These are phyloP conservation scores for Dilophus febrilis DNA, from an alignment of 2,888 invertebrate species.

Conservation along the genomic window DNA sequence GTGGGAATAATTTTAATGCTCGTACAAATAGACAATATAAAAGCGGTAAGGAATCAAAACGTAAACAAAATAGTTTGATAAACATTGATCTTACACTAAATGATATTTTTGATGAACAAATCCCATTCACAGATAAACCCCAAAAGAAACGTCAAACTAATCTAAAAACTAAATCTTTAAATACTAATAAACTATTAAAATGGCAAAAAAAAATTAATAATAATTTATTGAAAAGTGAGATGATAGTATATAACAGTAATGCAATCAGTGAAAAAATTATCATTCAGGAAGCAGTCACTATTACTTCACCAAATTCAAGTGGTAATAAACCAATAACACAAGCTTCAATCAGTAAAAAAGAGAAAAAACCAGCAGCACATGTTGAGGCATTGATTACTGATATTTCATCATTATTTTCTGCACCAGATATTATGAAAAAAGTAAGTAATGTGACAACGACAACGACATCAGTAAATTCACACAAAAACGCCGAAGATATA, in stretches of 20 bases:
- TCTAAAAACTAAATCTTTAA: too few relatives aligned
- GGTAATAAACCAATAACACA: constrained; percentile 9
- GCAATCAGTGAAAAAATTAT: too few relatives aligned
- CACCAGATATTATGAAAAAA: constrained; percentile 59
- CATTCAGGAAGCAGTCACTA: background rate
- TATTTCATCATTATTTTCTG: constrained; percentile 56
- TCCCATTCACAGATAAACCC: too few relatives aligned
- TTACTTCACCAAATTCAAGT: constrained; percentile 5
- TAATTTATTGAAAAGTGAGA: too few relatives aligned
- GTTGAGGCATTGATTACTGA: constrained; percentile 35
- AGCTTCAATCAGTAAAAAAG: constrained; percentile 19
- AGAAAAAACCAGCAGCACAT: constrained; percentile 43
- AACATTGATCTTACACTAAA: too few relatives aligned
- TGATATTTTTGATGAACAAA: too few relatives aligned
- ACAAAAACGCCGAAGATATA: background rate
- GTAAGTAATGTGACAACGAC: constrained; percentile 22
- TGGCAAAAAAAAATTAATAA: background rate
- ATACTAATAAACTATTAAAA: too few relatives aligned
- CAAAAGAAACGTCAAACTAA: too few relatives aligned
- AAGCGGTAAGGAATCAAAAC: background rate
- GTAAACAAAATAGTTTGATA: too few relatives aligned
- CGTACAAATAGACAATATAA: too few relatives aligned
- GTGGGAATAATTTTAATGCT: too few relatives aligned
- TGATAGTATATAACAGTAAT: too few relatives aligned
- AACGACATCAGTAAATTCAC: background rate